phyloP scores from a whole-genome alignment of 2,888 invertebrate genomes.

The Siphlonurus alternatus region DNA sequence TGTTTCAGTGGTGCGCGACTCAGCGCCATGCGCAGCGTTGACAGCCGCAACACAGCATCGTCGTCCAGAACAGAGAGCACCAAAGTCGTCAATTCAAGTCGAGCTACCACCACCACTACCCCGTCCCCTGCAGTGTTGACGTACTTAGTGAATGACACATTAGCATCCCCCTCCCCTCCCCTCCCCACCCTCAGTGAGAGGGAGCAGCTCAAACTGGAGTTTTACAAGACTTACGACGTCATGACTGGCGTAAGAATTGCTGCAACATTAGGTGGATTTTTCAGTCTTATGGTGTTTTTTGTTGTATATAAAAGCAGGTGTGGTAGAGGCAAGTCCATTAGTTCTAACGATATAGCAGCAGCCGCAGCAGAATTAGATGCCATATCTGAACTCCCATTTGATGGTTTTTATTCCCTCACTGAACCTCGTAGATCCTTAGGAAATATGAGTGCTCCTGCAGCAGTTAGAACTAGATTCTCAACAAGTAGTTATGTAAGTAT shows the following conservation, averaged over 20 bases:
- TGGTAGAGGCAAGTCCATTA: conserved; percentile 32
- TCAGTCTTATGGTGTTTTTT: conserved; percentile 78
- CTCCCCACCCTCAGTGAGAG: conserved; percentile 33
- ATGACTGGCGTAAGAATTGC: conserved; percentile 89
- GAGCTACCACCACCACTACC: too few species aligned
- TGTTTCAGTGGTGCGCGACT: background rate
- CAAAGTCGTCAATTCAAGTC: background rate
- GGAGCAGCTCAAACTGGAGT: conserved; percentile 57
- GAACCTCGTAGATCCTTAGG: conserved; percentile 43
- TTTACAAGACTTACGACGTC: conserved; percentile 81
- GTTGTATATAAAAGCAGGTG: conserved; percentile 77
- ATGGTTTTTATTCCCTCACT: conserved; percentile 11
- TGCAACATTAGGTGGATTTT: conserved; percentile 79
- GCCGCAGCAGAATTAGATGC: conserved; percentile 54
- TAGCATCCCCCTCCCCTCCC: background rate
- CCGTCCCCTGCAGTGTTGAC: background rate
- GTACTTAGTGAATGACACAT: background rate
- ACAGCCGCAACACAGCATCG: background rate
- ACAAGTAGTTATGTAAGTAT: conserved; percentile 3
- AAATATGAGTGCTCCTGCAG: conserved; percentile 42
- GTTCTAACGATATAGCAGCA: conserved; percentile 29
- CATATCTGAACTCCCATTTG: conserved; percentile 27
- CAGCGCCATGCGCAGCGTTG: background rate
- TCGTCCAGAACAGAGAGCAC: background rate
- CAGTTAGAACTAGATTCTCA: conserved; percentile 4